Base-by-base conservation (phyloP, 2,888 invertebrate species). In the Priocnemis perturbator region DNA sequence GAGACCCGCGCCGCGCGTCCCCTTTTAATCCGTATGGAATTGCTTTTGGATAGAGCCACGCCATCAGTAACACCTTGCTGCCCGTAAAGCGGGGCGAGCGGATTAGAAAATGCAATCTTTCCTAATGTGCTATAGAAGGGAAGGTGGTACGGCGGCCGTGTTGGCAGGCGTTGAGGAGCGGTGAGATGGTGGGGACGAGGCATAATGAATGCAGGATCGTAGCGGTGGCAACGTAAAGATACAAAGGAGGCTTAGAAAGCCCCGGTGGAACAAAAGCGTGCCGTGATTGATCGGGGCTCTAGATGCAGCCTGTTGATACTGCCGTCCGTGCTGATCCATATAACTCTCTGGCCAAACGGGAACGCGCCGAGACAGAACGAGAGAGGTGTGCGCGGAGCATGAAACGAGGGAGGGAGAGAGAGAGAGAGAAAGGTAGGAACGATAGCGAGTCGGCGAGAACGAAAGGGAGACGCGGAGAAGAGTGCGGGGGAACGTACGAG, bases 221-320 rank as follows among this genome's bases (percentile, higher is more conserved):
- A 74, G 69, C 73, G 80, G 82, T 83, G 80, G 78, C 76, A 78
- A 76, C 74, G 71, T 76, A 79, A 81, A 82, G 82, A 79, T 85
- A 86, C 84, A 86, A 84, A 85, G 78, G 82, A 83, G 79, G 80
- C 80, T 81, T 78, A 83, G 83, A 84, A 82, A 83, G 81, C 78
- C 48, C 74, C 67, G 77, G 52, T 76, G 80, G 86, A 86, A 87
- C 85, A 86, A 87, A 87, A 87, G 85, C 79, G 77, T 73, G 67
- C 80, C 76, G 79, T 86, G 86, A 87, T 87, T 87, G 86, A 87
- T 87, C 87, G 82, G 81, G 77, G 78, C 79, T 82, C 76, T 83
- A 86, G 83, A 85, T 87, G 78, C 80, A 86, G 83, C 81, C 81
- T 82, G 81, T 86, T 86, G 87, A 87, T 87, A 86, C 74, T 76